These are phyloP conservation scores for Drosophila cracens DNA, from an alignment of 2,888 invertebrate genomes.

Conservation along the genomic window DNA sequence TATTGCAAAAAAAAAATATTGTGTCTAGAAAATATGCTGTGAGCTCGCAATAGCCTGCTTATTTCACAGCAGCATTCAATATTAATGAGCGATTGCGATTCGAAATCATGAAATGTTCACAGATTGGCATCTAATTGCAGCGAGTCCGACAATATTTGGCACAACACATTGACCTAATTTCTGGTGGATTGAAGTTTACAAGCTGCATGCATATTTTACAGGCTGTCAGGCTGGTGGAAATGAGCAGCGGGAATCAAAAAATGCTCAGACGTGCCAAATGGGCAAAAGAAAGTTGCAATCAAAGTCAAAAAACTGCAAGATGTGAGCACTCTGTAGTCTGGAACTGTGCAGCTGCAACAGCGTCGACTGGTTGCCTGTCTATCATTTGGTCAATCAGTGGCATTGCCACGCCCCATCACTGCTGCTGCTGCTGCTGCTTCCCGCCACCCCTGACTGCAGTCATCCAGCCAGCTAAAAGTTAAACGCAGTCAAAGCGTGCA, in stretches of 20 bases:
- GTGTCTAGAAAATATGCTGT: neutral
- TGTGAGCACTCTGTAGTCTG: conserved; percentile 43
- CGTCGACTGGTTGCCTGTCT: conserved; percentile 56
- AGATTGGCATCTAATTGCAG: conserved; percentile 10
- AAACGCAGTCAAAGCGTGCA: conserved; percentile 55
- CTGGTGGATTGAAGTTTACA: conserved; percentile 23
- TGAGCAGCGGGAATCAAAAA: conserved; percentile 27
- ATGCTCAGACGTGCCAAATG: conserved; percentile 69
- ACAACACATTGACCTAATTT: conserved; percentile 38
- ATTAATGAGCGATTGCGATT: conserved; percentile 27
- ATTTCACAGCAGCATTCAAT: conserved; percentile 13
- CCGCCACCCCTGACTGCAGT: conserved; percentile 26
- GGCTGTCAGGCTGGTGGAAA: conserved; percentile 24
- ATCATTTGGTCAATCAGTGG: conserved; percentile 72
- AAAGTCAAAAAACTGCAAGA: conserved; percentile 65
- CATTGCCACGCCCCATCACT: conserved; percentile 32
- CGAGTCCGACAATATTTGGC: neutral
- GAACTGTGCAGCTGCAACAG: conserved; percentile 10
- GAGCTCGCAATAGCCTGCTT: neutral
- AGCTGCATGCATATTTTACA: conserved; percentile 50
- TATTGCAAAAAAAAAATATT: neutral
- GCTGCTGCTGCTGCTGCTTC: neutral
- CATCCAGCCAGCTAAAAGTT: conserved; percentile 61
- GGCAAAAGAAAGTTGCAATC: conserved; percentile 70
- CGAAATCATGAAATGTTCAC: conserved; percentile 27